A percentile compares a stretch with the other conserved stretches of the same genome.
Conservation (phyloP, 2,113 vertebrate species). For the Paratilapia polleni region DNA sequence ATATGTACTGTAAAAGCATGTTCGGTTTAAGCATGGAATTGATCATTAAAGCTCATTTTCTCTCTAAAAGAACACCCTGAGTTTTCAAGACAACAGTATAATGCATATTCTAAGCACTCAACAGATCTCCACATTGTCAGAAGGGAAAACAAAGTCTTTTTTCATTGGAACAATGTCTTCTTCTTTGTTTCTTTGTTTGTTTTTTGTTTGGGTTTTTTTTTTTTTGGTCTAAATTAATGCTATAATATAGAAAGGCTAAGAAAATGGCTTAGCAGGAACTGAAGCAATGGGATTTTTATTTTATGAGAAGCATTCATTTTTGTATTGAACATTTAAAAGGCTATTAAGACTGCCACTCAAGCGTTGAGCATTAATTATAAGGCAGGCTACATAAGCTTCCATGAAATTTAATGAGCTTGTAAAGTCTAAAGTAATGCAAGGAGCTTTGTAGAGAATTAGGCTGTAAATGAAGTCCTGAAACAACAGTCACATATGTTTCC, state of each 20-base stretch:
- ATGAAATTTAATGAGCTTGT: slow-evolving; percentile 80
- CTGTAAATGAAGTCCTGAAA: slow-evolving; percentile 62
- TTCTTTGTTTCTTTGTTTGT: no score
- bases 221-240: slow-evolving; percentile 15
- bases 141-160: not conserved
- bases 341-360: slow-evolving; percentile 80
- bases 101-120: not conserved
- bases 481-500: slow-evolving; percentile 38
- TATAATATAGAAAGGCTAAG: slow-evolving; percentile 9
- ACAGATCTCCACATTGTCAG: not conserved
- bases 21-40: no score
- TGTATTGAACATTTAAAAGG: slow-evolving; percentile 78
- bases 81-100: slow-evolving; percentile 2
- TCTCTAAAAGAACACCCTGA: not conserved
- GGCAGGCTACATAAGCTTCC: slow-evolving; percentile 73
- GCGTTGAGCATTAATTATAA: slow-evolving; percentile 80
- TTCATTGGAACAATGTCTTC: slow-evolving; percentile 9
- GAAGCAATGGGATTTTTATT: slow-evolving; percentile 72
- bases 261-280: slow-evolving; percentile 46
- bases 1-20: no score
- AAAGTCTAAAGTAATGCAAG: slow-evolving; percentile 54
- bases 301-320: slow-evolving; percentile 79
- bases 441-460: slow-evolving; percentile 47
- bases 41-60: slow-evolving; percentile 27
- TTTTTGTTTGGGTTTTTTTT: no score